A percentile compares a stretch with the other conserved stretches of the same genome.
phyloP scores from a whole-genome alignment of 2,797 vertebrate species.

The Scolopax rusticola region DNA sequence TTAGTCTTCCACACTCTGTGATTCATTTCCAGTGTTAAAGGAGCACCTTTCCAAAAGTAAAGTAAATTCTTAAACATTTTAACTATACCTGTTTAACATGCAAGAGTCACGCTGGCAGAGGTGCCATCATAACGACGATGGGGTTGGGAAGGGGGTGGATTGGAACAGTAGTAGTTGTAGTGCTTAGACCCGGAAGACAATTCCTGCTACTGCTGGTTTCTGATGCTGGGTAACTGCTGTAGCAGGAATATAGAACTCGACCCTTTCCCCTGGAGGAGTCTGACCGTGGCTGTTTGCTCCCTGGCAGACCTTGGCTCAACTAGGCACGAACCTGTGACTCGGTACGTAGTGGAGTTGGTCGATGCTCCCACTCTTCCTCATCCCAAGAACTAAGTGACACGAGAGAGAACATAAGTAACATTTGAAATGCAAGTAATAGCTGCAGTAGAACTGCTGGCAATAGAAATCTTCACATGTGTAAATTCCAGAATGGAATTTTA shows the following conservation, averaged over 20 bases:
- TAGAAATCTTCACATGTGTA: fast-evolving
- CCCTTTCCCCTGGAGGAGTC: background rate
- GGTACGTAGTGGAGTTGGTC: background rate
- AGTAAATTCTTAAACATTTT: background rate
- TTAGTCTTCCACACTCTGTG: background rate
- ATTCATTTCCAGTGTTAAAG: background rate
- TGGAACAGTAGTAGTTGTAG: background rate
- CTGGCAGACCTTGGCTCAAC: background rate
- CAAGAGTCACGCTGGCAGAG: background rate
- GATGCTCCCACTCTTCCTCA: background rate
- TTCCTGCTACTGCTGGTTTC: background rate
- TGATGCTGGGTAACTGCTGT: background rate
- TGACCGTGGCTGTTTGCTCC: background rate
- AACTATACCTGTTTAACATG: fast-evolving
- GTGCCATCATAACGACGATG: fast-evolving
- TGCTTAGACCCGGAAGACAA: background rate
- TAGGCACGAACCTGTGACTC: background rate
- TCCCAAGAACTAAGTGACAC: background rate
- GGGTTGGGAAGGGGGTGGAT: background rate
- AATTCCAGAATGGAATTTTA: background rate
- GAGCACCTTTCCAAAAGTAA: background rate
- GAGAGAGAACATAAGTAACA: background rate
- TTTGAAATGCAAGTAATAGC: background rate
- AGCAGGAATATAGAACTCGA: background rate
- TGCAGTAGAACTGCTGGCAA: background rate